Conservation (phyloP, 1,140 invertebrate species). For the Mya arenaria region DNA sequence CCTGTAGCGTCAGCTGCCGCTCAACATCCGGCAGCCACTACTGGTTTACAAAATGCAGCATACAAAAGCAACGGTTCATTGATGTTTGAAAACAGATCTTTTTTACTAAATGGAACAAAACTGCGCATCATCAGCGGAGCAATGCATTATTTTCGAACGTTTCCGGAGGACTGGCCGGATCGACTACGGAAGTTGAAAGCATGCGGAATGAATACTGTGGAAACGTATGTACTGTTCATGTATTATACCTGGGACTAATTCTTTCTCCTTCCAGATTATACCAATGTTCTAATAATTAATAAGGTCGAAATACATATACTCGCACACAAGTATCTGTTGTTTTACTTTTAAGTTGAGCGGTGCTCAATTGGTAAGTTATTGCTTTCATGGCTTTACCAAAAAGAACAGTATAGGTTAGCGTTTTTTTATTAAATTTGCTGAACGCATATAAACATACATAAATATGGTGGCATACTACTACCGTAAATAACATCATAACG, state of each 20-base stretch:
- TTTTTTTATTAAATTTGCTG: too few species aligned
- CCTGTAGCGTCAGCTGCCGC: not conserved
- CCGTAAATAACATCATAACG: too few species aligned
- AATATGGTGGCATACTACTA: too few species aligned
- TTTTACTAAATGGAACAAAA: conserved; percentile 71
- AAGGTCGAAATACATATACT: too few species aligned
- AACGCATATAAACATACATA: too few species aligned
- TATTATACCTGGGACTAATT: not conserved
- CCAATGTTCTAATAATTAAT: too few species aligned
- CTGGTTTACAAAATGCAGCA: not conserved
- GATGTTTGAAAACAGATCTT: conserved; percentile 70
- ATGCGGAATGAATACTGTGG: conserved; percentile 83
- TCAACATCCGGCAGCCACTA: not conserved
- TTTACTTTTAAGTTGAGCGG: too few species aligned
- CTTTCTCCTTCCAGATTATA: too few species aligned
- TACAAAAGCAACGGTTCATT: conserved; percentile 64
- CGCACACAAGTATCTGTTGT: too few species aligned
- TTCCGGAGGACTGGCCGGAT: conserved; percentile 82
- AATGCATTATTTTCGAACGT: conserved; percentile 84
- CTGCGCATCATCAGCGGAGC: conserved; percentile 81
- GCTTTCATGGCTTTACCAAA: too few species aligned
- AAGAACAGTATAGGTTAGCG: too few species aligned
- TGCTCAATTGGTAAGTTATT: too few species aligned
- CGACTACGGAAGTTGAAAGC: conserved; percentile 83
- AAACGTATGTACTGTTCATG: conserved; percentile 80